Percentiles rank a stretch among this genome's conserved stretches.
Conservation (phyloP, 2,888 invertebrate genomes). For the Nomada fucata region DNA sequence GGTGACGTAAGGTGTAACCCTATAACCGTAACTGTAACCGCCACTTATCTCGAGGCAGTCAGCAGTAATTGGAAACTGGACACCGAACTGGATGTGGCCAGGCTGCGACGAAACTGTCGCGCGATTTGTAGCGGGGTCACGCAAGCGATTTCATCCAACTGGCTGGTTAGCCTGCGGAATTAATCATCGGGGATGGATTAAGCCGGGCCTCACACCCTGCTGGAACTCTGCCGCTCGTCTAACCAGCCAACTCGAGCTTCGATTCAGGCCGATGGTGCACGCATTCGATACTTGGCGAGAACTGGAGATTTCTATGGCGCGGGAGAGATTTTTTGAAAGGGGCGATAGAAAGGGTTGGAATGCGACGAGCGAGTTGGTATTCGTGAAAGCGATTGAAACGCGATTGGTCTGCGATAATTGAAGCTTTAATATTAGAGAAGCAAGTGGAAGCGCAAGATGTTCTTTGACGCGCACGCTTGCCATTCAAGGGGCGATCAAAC, state of each 20-base stretch:
- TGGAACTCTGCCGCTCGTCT: slow-evolving; percentile 46
- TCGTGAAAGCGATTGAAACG: too few species aligned
- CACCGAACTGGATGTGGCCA: slow-evolving; percentile 43
- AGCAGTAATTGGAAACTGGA: slow-evolving; percentile 77
- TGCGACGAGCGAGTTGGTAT: too few species aligned
- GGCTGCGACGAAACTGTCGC: slow-evolving; percentile 53
- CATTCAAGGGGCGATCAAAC: too few species aligned
- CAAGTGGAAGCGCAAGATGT: too few species aligned
- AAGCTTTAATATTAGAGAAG: too few species aligned
- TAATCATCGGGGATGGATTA: slow-evolving; percentile 57
- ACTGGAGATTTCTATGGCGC: too few species aligned
- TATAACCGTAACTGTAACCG: slow-evolving; percentile 78
- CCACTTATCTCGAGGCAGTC: slow-evolving; percentile 74
- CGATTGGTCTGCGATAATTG: too few species aligned
- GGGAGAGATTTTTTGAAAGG: too few species aligned
- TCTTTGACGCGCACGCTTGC: too few species aligned
- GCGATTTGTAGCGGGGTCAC: slow-evolving; percentile 61
- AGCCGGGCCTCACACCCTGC: slow-evolving; percentile 38
- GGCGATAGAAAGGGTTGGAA: too few species aligned
- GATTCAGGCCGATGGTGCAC: background rate
- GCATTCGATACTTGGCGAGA: too few species aligned
- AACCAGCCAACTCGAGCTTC: slow-evolving; percentile 15
- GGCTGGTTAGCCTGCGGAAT: slow-evolving; percentile 47
- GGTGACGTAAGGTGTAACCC: slow-evolving; percentile 73
- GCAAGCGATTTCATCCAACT: slow-evolving; percentile 45